These are phyloP conservation scores for Lacerta bilineata DNA, from an alignment of 2,797 vertebrate species.

Conservation along the genomic window DNA sequence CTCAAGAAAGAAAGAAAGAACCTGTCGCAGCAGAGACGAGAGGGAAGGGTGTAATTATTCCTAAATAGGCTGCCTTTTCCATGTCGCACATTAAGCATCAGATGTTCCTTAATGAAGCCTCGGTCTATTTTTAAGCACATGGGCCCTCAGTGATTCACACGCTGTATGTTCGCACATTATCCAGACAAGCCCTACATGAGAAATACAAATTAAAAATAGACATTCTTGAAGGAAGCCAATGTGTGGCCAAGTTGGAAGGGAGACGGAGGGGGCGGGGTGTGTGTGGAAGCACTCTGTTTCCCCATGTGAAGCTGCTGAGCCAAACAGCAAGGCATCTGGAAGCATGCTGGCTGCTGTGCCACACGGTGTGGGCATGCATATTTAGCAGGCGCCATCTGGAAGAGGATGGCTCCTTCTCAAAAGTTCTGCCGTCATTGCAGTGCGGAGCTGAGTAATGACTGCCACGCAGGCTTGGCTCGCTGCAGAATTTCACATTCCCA, in stretches of 20 bases:
- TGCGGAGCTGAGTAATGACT: neutral
- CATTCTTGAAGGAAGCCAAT: slow-evolving; percentile 65
- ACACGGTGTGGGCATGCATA: neutral
- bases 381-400: neutral
- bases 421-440: neutral
- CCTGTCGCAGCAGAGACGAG: neutral
- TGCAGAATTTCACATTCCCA: neutral
- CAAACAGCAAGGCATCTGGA: neutral
- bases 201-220: slow-evolving; percentile 65
- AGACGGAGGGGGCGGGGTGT: neutral
- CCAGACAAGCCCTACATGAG: slow-evolving; percentile 57
- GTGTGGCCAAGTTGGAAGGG: accelerated
- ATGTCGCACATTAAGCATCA: neutral
- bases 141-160: slow-evolving; percentile 70
- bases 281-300: neutral
- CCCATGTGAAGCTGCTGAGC: neutral
- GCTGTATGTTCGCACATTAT: slow-evolving; percentile 60
- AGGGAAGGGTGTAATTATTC: neutral
- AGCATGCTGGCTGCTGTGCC: neutral
- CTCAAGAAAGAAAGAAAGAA: neutral
- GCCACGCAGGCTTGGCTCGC: neutral
- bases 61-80: slow-evolving; percentile 8
- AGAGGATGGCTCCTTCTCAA: neutral
- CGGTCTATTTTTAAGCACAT: slow-evolving; percentile 72
- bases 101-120: slow-evolving; percentile 48